Base-by-base conservation (phyloP, 1,140 invertebrate species). In the Drosophila nigromelanica region DNA sequence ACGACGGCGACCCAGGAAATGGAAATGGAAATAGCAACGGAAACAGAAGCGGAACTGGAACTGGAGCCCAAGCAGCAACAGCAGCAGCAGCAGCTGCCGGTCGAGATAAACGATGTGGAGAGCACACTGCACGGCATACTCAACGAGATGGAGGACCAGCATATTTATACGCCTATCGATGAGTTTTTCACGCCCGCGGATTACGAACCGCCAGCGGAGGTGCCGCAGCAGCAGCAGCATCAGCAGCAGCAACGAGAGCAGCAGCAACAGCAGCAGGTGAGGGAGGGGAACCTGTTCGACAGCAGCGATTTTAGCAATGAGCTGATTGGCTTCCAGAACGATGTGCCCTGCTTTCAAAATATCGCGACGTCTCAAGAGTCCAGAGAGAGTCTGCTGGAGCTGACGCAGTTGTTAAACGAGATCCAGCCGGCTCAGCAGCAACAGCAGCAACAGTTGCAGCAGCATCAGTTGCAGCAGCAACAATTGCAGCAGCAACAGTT, bases 111-210 rank as follows among this genome's bases (percentile, higher is more conserved):
- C 45, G 85, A 89, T 68, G 86, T 91, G 50, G 90, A 91, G 70
- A 91, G 33, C 2, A 91, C 90, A 4, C 40, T 91, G n/a, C 91
- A 91, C 55, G 90, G 90, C 43, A 91, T 91, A 18, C 64, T 91
- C 4, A 91, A 78, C 43, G 90, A 91, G 66, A 91, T 91, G 90
- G 86, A 91, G 55, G 90, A 91, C 55, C 77, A 91, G 33, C 90
- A 91, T 69, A 80, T 91, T 56, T 91, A 90, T 39, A 91, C 90
- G 12, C 76, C 73, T 33, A 78, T 81, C 5, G 77, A 87, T 58
- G 87, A 89, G 63, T 89, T 91, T 14, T 75, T 89, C 1, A 81
- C 79, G 6, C 86, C 81, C 8, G 85, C 90, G 24, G 89, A 90
- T 5, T 91, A 91, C 73, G 87, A 79, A 3, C 71, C 89, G 1